These are phyloP conservation scores for Silurus meridionalis DNA, from an alignment of 2,113 vertebrate genomes.

Conservation along the genomic window DNA sequence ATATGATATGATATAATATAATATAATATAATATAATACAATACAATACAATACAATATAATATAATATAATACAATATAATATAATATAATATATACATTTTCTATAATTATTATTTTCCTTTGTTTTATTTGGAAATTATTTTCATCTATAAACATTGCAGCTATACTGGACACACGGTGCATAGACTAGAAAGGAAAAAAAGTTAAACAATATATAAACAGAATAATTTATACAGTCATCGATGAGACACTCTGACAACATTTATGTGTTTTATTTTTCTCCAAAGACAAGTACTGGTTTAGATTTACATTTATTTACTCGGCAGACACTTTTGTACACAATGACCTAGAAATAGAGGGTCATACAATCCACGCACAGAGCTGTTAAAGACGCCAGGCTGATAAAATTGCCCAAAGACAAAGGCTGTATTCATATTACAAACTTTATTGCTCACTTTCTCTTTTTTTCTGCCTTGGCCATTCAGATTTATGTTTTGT, in stretches of 20 bases:
- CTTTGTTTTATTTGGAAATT: background rate
- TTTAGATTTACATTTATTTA: background rate
- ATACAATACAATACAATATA: too few relatives aligned
- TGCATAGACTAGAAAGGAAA: too few relatives aligned
- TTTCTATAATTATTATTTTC: too few relatives aligned
- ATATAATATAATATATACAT: too few relatives aligned
- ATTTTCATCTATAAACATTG: background rate
- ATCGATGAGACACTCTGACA: background rate
- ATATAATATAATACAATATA: too few relatives aligned
- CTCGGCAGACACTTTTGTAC: background rate
- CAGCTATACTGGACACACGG: background rate
- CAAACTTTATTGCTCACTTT: background rate
- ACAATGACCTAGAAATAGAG: background rate
- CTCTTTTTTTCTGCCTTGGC: background rate
- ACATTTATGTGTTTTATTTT: background rate
- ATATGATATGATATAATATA: too few relatives aligned
- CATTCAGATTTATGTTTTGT: background rate
- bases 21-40: too few relatives aligned
- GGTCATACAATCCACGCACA: background rate
- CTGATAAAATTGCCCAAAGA: background rate
- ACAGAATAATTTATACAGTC: background rate
- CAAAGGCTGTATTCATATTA: background rate
- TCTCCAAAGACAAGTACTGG: background rate
- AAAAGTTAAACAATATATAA: background rate
- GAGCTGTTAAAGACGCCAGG: slow-evolving; percentile 1